Evolutionary conservation across 2,797 vertebrate species (phyloP).

Genomic region (Intellagama lesueurii): DNA sequence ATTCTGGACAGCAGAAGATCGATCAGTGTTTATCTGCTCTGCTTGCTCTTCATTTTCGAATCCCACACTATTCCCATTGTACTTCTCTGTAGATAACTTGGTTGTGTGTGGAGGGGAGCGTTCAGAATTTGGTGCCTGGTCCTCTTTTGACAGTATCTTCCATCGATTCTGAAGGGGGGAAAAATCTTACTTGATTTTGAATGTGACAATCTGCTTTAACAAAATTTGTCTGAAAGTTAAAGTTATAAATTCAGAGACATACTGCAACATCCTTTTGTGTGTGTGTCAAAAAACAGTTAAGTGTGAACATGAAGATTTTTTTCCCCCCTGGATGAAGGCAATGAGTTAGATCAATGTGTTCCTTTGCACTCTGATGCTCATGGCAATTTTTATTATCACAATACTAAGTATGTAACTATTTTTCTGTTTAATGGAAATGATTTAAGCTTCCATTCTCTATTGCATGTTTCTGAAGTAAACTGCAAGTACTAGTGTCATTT

Average conservation of each 20-base stretch:
- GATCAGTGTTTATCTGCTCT: slow-evolving; percentile 67
- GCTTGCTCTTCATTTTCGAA: slow-evolving; percentile 75
- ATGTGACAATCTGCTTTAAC: background rate
- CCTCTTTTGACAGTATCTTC: slow-evolving; percentile 82
- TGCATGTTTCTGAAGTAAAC: background rate
- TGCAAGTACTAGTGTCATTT: background rate
- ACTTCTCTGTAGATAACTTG: slow-evolving; percentile 81
- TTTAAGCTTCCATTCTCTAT: background rate
- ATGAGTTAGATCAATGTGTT: background rate
- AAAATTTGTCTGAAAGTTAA: background rate
- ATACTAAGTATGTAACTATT: too few relatives aligned
- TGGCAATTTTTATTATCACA: background rate
- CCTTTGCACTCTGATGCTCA: background rate
- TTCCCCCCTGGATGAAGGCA: background rate
- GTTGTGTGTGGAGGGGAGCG: slow-evolving; percentile 77
- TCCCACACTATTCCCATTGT: slow-evolving; percentile 84
- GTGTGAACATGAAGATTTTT: background rate
- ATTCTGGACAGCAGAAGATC: slow-evolving; percentile 73
- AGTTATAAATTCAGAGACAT: background rate
- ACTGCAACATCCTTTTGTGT: background rate
- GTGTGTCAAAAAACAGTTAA: background rate
- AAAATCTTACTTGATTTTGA: background rate
- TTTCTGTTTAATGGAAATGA: background rate
- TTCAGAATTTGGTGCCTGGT: slow-evolving; percentile 79
- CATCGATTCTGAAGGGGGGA: slow-evolving; percentile 75